Percentiles rank a stretch among this genome's conserved stretches.
phyloP scores from a whole-genome alignment of 2,797 vertebrate genomes.

The Fringilla coelebs region DNA sequence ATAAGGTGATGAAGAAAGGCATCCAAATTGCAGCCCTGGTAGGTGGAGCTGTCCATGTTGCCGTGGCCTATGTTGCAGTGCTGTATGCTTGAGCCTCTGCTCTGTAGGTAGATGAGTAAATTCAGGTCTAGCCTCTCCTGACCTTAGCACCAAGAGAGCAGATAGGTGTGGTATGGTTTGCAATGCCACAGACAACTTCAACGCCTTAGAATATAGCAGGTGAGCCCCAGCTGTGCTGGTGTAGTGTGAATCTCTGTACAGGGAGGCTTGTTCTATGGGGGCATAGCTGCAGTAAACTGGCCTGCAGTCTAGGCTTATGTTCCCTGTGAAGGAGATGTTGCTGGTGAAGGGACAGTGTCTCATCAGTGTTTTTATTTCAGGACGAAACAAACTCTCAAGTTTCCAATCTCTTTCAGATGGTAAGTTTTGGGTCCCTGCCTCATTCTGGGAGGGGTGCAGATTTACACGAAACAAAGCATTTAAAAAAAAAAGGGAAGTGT shows the following conservation, averaged over 20 bases:
- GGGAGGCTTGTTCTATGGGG: background rate
- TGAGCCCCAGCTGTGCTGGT: background rate
- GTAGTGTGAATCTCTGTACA: background rate
- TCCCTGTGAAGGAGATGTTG: background rate
- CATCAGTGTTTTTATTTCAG: constrained; percentile 70
- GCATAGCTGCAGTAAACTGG: background rate
- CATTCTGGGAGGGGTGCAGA: background rate
- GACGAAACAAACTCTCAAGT: constrained; percentile 80
- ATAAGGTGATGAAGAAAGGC: background rate
- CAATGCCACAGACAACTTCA: background rate
- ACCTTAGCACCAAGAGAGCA: background rate
- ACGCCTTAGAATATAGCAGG: background rate
- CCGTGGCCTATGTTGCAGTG: background rate
- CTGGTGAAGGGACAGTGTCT: background rate
- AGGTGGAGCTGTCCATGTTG: background rate
- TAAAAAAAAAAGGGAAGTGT: background rate
- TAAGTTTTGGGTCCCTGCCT: constrained; percentile 57
- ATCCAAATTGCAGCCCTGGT: background rate
- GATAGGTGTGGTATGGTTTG: background rate
- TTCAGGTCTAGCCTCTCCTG: background rate
- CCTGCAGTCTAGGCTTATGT: background rate
- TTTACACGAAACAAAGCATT: background rate
- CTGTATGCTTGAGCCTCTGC: background rate
- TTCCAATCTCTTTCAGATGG: constrained; percentile 86
- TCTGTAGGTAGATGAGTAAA: background rate